Evolutionary conservation across 1,140 invertebrate genomes (phyloP), one percentile per base, ranked within the genome.

Genomic region (Drosophila bocqueti): DNA sequence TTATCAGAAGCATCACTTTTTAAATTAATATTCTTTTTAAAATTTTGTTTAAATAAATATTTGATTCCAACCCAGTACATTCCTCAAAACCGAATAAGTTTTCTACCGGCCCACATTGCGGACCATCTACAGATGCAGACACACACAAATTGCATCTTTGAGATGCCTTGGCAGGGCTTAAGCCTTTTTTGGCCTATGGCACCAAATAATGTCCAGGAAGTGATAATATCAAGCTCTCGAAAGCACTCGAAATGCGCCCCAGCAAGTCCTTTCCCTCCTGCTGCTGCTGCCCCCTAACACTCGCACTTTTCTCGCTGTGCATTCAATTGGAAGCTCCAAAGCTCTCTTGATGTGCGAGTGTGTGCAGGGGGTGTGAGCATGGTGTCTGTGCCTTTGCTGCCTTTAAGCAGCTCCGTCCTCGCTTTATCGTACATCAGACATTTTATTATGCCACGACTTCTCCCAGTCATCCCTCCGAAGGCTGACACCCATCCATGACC

Each of bases 151-250:
- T 63, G 71, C 68, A 76, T 84, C 73, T 80, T 76, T 60, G 79
- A 75, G 81, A 77, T 61, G 65, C 68, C 61, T 75, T 72, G 47
- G 67, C 81, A 49, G 52, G 54, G 79, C 68, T 78, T 83, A 87
- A 80, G 80, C 77, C 80, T 89, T 89, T 87, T 89, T 89, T 89
- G 84, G 84, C 84, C 84, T 84, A 84, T 78, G 84, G 85, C 84
- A 69, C 81, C 81, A 78, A 87, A 87, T 87, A 89, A 87, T 87
- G 81, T 89, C 84, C 77, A 87, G 84, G 83, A 89, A 87, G 85
- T 84, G 84, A 87, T 87, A 89, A 87, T 87, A 89, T 87, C 84
- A 72, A 73, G 58, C 45, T 63, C 84, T 77, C 65, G 67, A 89
- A 85, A 71, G 67, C 62, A 29, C 71, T 83, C 71, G 50, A 52